These are phyloP conservation scores for Neostethus bicornis DNA, from an alignment of 2,797 vertebrate genomes.

Conservation along the genomic window DNA sequence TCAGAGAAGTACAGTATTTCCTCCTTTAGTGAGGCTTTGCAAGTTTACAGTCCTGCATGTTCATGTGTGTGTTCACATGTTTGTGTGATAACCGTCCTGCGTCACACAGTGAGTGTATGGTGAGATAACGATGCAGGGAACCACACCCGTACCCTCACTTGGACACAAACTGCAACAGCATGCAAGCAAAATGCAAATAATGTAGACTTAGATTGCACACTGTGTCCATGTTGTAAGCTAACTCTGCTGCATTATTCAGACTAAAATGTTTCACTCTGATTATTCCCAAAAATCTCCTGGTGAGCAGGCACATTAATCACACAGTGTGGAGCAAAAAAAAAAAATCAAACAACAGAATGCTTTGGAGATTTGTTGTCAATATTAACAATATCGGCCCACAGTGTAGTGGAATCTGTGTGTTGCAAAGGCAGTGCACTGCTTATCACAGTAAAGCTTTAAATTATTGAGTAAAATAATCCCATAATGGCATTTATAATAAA, in stretches of 20 bases:
- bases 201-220: conserved; percentile 10
- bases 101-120: conserved; percentile 53
- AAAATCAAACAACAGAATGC: conserved; percentile 53
- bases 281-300: conserved; percentile 33
- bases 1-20: conserved; percentile 8
- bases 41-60: background rate
- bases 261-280: conserved; percentile 41
- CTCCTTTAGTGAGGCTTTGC: conserved; percentile 8
- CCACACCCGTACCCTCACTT: conserved; percentile 55
- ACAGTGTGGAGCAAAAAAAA: conserved; percentile 34
- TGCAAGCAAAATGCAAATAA: conserved; percentile 2
- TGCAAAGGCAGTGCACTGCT: conserved; percentile 21
- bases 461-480: conserved; percentile 44
- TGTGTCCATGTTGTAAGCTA: conserved; percentile 16
- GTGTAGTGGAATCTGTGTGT: conserved; percentile 26
- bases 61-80: conserved; percentile 10
- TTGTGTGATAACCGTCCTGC: conserved; percentile 33
- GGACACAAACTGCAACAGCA: conserved; percentile 47
- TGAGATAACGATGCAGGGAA: conserved; percentile 67
- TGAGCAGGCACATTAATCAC: conserved; percentile 59
- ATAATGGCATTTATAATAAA: conserved; percentile 40
- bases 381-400: conserved; percentile 31
- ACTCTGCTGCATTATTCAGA: conserved; percentile 36
- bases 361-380: conserved; percentile 34
- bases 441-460: conserved; percentile 48